These are phyloP conservation scores for Germaria angustata DNA, from an alignment of 2,888 invertebrate genomes.

Conservation along the genomic window DNA sequence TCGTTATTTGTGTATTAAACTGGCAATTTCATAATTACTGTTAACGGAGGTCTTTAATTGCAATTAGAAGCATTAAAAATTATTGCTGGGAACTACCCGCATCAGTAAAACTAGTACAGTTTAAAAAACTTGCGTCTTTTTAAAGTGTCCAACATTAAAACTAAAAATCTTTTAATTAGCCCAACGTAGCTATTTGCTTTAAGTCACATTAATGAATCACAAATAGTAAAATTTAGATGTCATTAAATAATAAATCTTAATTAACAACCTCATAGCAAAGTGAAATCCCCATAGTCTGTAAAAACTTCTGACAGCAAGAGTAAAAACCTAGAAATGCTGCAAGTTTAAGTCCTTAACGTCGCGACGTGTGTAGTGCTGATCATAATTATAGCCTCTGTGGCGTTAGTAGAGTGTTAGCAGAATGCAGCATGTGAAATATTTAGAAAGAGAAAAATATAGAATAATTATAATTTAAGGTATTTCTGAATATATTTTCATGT, in stretches of 20 bases:
- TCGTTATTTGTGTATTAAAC: too few relatives aligned
- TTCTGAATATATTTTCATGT: too few relatives aligned
- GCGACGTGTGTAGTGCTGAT: background rate
- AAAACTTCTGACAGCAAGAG: background rate
- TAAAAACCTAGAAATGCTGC: background rate
- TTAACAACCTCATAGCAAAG: background rate
- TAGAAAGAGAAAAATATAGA: too few relatives aligned
- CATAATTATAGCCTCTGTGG: background rate
- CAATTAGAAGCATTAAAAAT: too few relatives aligned
- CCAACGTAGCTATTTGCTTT: background rate
- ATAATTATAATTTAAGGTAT: too few relatives aligned
- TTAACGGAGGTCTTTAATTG: too few relatives aligned
- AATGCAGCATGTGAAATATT: too few relatives aligned
- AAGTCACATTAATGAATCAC: background rate
- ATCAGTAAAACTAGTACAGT: too few relatives aligned
- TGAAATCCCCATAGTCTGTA: background rate
- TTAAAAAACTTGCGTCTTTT: too few relatives aligned
- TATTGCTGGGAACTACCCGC: too few relatives aligned
- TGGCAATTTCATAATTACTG: too few relatives aligned
- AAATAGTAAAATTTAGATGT: background rate
- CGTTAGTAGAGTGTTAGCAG: too few relatives aligned
- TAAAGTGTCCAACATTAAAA: background rate
- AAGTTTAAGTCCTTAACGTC: constrained; percentile 6
- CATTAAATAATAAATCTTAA: background rate
- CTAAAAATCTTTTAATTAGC: background rate